Evolutionary conservation across 2,113 vertebrate species (phyloP).

Genomic region (Nymphicus hollandicus): DNA sequence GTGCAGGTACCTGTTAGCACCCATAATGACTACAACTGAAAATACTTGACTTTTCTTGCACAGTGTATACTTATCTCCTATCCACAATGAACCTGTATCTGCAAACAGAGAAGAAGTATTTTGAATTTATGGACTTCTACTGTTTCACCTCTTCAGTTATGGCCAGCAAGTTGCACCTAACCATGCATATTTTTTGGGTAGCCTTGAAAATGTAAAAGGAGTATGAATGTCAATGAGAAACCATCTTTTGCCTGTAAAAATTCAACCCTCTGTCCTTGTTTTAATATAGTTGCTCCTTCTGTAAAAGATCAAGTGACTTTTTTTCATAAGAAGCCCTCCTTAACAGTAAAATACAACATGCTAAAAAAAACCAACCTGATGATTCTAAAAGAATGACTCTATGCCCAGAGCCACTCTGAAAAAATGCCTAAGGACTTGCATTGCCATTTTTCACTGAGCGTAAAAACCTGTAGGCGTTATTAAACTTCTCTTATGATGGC

Average conservation of each 20-base stretch:
- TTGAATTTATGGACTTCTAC: background rate
- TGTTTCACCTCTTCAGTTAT: background rate
- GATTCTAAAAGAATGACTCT: background rate
- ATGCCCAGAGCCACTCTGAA: background rate
- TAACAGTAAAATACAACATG: background rate
- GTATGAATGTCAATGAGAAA: background rate
- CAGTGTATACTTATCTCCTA: background rate
- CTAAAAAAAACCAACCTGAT: background rate
- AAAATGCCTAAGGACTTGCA: background rate
- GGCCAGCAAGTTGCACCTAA: background rate
- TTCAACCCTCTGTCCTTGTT: background rate
- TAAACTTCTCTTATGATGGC: background rate
- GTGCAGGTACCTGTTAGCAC: background rate
- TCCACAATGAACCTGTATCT: background rate
- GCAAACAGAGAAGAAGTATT: background rate
- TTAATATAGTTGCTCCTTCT: background rate
- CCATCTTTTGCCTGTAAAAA: background rate
- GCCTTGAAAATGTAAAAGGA: background rate
- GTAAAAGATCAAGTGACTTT: background rate
- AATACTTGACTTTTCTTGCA: background rate
- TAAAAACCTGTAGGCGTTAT: background rate
- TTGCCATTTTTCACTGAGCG: background rate
- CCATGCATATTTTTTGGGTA: background rate
- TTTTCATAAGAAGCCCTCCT: background rate
- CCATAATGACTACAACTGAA: background rate